Conservation (phyloP, 1,140 invertebrate species). For the Trachymyrmex septentrionalis region DNA sequence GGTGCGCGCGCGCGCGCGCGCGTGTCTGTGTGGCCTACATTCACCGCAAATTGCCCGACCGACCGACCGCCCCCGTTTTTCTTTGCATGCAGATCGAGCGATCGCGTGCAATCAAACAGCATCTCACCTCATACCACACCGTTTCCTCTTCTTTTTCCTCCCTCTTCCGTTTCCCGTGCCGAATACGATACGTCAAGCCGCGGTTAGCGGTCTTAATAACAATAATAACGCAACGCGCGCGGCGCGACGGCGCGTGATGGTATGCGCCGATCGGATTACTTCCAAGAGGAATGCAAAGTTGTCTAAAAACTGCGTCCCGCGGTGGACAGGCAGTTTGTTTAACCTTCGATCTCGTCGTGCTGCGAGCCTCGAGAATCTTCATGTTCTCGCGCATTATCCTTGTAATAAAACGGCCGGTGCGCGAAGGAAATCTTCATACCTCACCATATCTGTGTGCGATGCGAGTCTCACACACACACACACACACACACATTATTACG, state of each 20-base stretch:
- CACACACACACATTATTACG: no score
- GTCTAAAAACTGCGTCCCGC: conserved; percentile 43
- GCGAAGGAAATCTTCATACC: neutral
- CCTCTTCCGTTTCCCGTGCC: neutral
- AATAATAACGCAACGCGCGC: conserved; percentile 28
- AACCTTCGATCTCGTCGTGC: conserved; percentile 45
- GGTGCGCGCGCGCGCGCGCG: conserved; percentile 18
- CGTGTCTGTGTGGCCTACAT: conserved; percentile 68
- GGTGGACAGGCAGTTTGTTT: conserved; percentile 38
- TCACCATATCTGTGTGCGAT: neutral
- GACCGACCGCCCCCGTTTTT: conserved; percentile 67
- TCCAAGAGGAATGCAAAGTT: conserved; percentile 28
- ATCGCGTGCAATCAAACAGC: conserved; percentile 31
- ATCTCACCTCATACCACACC: neutral
- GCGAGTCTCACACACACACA: no score
- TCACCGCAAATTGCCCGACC: conserved; percentile 68
- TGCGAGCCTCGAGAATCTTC: conserved; percentile 16
- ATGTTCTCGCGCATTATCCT: conserved; percentile 16
- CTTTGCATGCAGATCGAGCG: conserved; percentile 59
- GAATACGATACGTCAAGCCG: conserved; percentile 17
- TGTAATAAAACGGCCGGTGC: neutral
- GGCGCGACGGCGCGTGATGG: conserved; percentile 31
- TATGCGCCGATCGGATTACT: conserved; percentile 52
- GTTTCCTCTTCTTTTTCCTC: conserved; percentile 3
- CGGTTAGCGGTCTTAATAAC: conserved; percentile 40